A percentile compares a stretch with the other conserved stretches of the same genome.
Evolutionary conservation across 2,797 vertebrate species (phyloP).

Genomic region (Sphaeramia orbicularis): DNA sequence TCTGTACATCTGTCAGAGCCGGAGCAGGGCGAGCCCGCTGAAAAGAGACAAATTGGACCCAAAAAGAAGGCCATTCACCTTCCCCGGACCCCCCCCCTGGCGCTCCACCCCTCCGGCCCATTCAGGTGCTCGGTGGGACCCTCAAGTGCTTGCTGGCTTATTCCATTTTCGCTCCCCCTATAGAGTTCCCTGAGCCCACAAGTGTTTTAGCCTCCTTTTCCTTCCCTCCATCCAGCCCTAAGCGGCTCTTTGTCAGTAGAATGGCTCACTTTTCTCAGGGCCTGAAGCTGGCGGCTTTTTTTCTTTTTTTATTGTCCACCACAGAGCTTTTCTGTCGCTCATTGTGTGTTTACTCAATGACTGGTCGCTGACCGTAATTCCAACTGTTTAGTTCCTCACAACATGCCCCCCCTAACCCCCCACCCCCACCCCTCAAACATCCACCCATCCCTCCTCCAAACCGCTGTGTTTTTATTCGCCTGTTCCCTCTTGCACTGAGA

Average conservation of each 20-base stretch:
- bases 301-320: slow-evolving; percentile 76
- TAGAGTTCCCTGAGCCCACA: slow-evolving; percentile 92
- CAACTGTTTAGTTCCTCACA: slow-evolving; percentile 87
- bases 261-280: slow-evolving; percentile 91
- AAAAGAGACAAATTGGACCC: slow-evolving; percentile 99
- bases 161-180: slow-evolving; percentile 99
- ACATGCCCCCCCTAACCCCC: slow-evolving; percentile 73
- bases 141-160: slow-evolving; percentile 99
- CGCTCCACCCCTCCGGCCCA: slow-evolving; percentile 86
- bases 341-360: slow-evolving; percentile 91
- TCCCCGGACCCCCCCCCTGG: slow-evolving; percentile 92
- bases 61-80: slow-evolving; percentile 99
- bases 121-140: slow-evolving; percentile 97
- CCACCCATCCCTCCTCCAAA: slow-evolving; percentile 61
- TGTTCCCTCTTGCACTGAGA: no score
- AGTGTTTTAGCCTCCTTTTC: slow-evolving; percentile 98
- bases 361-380: slow-evolving; percentile 85
- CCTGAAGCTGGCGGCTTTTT: slow-evolving; percentile 88
- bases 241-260: slow-evolving; percentile 92
- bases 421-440: slow-evolving; percentile 61
- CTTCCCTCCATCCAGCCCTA: slow-evolving; percentile 87
- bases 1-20: slow-evolving; percentile 99
- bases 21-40: slow-evolving; percentile 96
- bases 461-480: slow-evolving; percentile 76
- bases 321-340: slow-evolving; percentile 84